These are phyloP conservation scores for Perognathus longimembris DNA, from an alignment of 2,113 vertebrate species.

Conservation along the genomic window DNA sequence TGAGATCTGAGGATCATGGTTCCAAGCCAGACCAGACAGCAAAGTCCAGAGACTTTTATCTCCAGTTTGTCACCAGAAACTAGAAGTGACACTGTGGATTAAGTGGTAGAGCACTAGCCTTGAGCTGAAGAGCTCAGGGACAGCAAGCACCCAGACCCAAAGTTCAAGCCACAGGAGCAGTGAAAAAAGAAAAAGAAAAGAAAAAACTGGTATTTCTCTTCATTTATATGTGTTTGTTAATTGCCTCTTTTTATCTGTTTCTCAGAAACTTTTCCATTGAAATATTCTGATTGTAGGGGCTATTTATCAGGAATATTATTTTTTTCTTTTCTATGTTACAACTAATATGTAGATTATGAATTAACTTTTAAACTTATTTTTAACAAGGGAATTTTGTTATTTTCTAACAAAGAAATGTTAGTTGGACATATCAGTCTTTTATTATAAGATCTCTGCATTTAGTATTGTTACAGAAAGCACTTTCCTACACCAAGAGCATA, in stretches of 20 bases:
- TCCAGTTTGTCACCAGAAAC: too few relatives aligned
- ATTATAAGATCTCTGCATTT: background rate
- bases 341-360: background rate
- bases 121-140: too few relatives aligned
- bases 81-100: too few relatives aligned
- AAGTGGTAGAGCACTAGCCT: too few relatives aligned
- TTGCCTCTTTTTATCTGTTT: background rate
- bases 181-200: too few relatives aligned
- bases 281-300: background rate
- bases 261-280: background rate
- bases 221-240: background rate
- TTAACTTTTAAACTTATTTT: conserved; percentile 15
- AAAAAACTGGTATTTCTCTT: background rate
- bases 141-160: too few relatives aligned
- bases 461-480: background rate
- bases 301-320: background rate
- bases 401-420: conserved; percentile 40
- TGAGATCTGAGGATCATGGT: too few relatives aligned
- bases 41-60: too few relatives aligned
- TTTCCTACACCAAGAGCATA: background rate
- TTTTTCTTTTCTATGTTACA: background rate
- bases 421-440: background rate
- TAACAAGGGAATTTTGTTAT: background rate
- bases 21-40: too few relatives aligned
- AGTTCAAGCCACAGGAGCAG: too few relatives aligned